Percentiles rank a stretch among this genome's conserved stretches.
Evolutionary conservation across 2,888 invertebrate species (phyloP).

Genomic region (Augochlorella aurata): DNA sequence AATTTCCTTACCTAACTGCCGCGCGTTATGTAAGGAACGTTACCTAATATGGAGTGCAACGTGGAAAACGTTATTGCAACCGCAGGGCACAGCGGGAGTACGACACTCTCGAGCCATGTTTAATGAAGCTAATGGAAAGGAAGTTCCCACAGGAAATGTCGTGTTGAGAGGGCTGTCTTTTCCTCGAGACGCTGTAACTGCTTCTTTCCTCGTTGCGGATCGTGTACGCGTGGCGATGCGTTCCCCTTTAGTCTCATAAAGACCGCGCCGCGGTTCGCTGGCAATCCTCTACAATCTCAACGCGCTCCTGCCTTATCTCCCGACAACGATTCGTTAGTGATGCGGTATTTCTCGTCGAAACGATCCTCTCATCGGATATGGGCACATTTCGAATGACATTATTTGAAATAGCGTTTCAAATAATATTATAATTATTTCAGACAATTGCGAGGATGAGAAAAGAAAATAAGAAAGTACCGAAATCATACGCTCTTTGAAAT

Average conservation of each 20-base stretch:
- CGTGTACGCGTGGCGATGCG: slow-evolving; percentile 35
- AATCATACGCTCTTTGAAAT: no score
- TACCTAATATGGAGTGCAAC: slow-evolving; percentile 1
- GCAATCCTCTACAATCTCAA: no score
- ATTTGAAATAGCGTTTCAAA: no score
- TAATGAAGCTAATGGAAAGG: slow-evolving; percentile 35
- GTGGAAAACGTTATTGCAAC: slow-evolving; percentile 28
- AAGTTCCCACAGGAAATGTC: slow-evolving; percentile 58
- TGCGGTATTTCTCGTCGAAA: no score
- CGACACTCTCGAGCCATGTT: slow-evolving; percentile 7
- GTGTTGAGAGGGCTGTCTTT: slow-evolving; percentile 30
- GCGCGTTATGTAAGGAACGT: slow-evolving; percentile 33
- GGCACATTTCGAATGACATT: no score
- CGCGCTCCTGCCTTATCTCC: no score
- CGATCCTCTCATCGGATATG: no score
- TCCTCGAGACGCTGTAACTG: slow-evolving; percentile 27
- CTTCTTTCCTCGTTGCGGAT: slow-evolving; percentile 27
- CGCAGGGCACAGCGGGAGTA: not conserved
- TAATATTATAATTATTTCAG: no score
- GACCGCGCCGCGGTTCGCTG: no score
- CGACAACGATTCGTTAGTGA: no score
- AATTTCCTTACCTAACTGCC: slow-evolving; percentile 40
- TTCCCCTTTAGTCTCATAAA: not conserved
- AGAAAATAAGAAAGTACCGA: no score
- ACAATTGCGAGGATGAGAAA: no score